Base-by-base conservation (phyloP, 2,797 vertebrate genomes). In the Hybognathus amarus region DNA sequence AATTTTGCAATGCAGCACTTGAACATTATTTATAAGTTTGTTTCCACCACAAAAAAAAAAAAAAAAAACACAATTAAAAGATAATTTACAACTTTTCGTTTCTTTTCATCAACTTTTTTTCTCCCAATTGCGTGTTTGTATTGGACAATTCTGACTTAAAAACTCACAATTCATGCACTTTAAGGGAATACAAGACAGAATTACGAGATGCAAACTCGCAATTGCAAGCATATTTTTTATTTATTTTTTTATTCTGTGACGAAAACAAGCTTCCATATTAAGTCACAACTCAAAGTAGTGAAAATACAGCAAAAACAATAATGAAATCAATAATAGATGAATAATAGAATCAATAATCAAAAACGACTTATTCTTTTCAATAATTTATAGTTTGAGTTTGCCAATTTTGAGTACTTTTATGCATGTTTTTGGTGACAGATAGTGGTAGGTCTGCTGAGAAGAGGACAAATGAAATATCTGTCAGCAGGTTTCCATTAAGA, bases 381-480 rank as follows among this genome's bases (percentile, higher is more conserved):
- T 89, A 68, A 90, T 89, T 86, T 56, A 87, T 69, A 30, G 18
- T 30, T 68, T 17, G 17, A 73, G 47, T 50, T 30, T 70, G 47
- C 17, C 63, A 70, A 36, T 83, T 79, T 68, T 30, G n/a, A 74
- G 11, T 80, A 70, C 42, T 78, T 86, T 87, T 83, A 85, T 88
- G 86, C 85, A 88, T 73, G 75, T 84, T 79, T 81, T 82, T 84
- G 63, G 70, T 86, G 85, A 89, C 82, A 88, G 88, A 88, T 86
- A 42, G 45, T 50, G 66, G 77, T 69, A 38, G 59, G 47, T 30
- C 78, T 75, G 66, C 54, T 83, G 42, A 59, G 56, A 85, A 83
- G 33, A 86, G 75, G 30, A 22, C 15, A 76, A 77, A 78, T 84
- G 70, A 76, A 87, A 80, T 83, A 86, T 70, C 22, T 52, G 71